Conservation (phyloP, 2,888 invertebrate genomes). For the Rosalia funebris region DNA sequence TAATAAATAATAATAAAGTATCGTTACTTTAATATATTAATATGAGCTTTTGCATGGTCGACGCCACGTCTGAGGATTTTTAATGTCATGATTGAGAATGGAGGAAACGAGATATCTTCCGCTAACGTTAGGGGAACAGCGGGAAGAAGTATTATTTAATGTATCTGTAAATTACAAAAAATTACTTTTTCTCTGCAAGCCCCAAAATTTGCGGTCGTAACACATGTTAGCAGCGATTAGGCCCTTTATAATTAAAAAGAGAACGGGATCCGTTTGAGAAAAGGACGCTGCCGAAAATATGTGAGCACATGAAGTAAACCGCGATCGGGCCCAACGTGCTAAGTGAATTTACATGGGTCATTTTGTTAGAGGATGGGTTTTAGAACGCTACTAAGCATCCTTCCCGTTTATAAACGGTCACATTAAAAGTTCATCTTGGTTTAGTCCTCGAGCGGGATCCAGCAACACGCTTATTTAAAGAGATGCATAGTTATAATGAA, state of each 20-base stretch:
- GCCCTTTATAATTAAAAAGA: constrained; percentile 21
- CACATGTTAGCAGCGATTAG: constrained; percentile 18
- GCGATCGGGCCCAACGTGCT: constrained; percentile 41
- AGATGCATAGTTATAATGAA: constrained; percentile 56
- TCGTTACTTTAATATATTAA: too few relatives aligned
- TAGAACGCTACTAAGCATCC: constrained; percentile 23
- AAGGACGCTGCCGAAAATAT: constrained; percentile 16
- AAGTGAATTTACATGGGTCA: constrained; percentile 56
- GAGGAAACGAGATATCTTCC: neutral
- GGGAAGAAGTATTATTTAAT: constrained; percentile 12
- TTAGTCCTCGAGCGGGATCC: constrained; percentile 50
- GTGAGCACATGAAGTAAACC: constrained; percentile 10
- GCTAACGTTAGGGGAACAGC: neutral
- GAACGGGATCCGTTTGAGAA: constrained; percentile 13
- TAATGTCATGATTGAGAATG: too few relatives aligned
- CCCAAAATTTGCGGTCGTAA: constrained; percentile 18
- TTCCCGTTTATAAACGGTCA: constrained; percentile 47
- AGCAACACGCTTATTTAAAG: constrained; percentile 55
- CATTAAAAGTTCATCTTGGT: constrained; percentile 54
- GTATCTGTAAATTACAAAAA: constrained; percentile 11
- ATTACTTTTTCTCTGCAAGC: constrained; percentile 11
- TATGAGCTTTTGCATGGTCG: too few relatives aligned
- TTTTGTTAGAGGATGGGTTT: constrained; percentile 45
- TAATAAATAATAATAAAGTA: too few relatives aligned
- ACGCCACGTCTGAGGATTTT: too few relatives aligned